A percentile compares a stretch with the other conserved stretches of the same genome.
Conservation (phyloP, 2,888 invertebrate species). For the Matsumyia berberina region DNA sequence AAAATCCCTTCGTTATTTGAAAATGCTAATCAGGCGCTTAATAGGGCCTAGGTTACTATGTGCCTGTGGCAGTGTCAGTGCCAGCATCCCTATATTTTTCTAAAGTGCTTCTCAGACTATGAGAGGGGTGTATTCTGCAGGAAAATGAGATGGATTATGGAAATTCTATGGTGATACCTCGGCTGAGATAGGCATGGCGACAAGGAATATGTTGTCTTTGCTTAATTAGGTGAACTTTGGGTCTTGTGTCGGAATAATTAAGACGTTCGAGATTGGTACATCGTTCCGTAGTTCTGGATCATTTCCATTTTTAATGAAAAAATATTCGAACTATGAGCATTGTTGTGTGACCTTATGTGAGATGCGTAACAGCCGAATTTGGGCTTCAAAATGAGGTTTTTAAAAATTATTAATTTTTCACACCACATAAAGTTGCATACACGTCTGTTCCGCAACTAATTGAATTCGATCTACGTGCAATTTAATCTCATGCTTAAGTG, state of each 20-base stretch:
- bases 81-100: constrained; percentile 25
- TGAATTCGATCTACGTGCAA: constrained; percentile 26
- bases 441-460: constrained; percentile 6
- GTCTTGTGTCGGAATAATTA: constrained; percentile 24
- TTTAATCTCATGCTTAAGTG: constrained; percentile 12
- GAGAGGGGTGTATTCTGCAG: constrained; percentile 3
- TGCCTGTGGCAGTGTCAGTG: too few species aligned
- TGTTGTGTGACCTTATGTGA: not conserved
- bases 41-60: constrained; percentile 30
- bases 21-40: constrained; percentile 63
- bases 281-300: not conserved
- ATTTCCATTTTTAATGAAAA: constrained; percentile 56
- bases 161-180: constrained; percentile 34
- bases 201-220: constrained; percentile 29
- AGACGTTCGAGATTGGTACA: constrained; percentile 37
- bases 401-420: constrained; percentile 25
- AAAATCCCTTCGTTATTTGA: constrained; percentile 56
- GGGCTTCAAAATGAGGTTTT: constrained; percentile 5
- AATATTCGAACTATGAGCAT: constrained; percentile 12
- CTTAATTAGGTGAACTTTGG: constrained; percentile 32
- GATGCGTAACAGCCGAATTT: too few species aligned
- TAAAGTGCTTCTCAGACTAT: not conserved
- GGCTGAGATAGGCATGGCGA: not conserved
- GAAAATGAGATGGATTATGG: constrained; percentile 48
- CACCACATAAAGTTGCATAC: constrained; percentile 13